phyloP scores from a whole-genome alignment of 2,797 vertebrate genomes.

The Parambassis ranga region DNA sequence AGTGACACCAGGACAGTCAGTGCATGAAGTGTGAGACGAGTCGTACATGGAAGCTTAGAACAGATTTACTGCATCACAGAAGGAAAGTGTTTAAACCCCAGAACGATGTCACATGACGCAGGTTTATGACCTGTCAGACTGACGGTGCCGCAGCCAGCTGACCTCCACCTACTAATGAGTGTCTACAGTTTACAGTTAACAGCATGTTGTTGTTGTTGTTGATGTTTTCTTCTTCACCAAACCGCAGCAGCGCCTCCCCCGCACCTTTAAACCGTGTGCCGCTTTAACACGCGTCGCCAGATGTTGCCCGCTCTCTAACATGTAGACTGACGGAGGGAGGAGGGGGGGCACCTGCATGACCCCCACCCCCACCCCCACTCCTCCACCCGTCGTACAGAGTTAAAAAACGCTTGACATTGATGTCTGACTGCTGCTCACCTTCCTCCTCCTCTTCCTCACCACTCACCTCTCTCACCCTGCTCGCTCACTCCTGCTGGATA shows the following conservation, averaged over 20 bases:
- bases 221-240: slow-evolving; percentile 11
- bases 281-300: slow-evolving; percentile 26
- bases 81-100: no score
- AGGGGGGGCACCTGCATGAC: slow-evolving; percentile 79
- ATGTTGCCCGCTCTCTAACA: slow-evolving; percentile 64
- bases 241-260: slow-evolving; percentile 14
- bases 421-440: slow-evolving; percentile 77
- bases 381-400: slow-evolving; percentile 28
- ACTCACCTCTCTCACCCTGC: neutral
- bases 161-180: slow-evolving; percentile 63
- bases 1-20: no score
- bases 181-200: slow-evolving; percentile 66
- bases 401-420: slow-evolving; percentile 96
- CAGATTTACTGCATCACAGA: no score
- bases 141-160: slow-evolving; percentile 50
- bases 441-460: neutral
- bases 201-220: slow-evolving; percentile 51
- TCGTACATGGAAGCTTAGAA: no score
- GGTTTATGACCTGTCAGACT: no score
- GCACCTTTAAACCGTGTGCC: slow-evolving; percentile 12
- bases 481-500: neutral
- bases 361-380: neutral
- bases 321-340: slow-evolving; percentile 31
- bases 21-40: no score
- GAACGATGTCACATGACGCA: no score